Evolutionary conservation across 2,888 invertebrate species (phyloP).

Genomic region (Drosophila demipolita): DNA sequence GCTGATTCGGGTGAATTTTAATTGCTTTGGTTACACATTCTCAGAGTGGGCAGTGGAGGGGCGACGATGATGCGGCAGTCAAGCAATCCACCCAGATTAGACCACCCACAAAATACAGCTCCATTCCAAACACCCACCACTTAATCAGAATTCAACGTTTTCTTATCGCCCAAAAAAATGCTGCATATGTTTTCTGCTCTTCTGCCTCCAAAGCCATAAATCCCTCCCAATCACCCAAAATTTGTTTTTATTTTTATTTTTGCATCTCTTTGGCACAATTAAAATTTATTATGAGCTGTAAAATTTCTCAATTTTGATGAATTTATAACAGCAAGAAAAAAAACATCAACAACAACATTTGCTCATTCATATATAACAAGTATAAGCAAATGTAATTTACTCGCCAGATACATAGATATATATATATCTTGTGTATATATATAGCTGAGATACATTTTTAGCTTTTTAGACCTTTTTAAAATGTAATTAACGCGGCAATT

Average conservation of each 20-base stretch:
- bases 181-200: slow-evolving; percentile 36
- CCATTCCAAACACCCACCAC: slow-evolving; percentile 22
- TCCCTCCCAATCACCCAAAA: background rate
- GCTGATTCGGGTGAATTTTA: slow-evolving; percentile 49
- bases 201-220: slow-evolving; percentile 5
- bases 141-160: slow-evolving; percentile 48
- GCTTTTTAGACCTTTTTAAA: slow-evolving; percentile 41
- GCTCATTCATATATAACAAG: slow-evolving; percentile 1
- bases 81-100: background rate
- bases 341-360: slow-evolving; percentile 4
- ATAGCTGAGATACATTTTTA: slow-evolving; percentile 14
- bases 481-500: slow-evolving; percentile 46
- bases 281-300: slow-evolving; percentile 77
- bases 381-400: slow-evolving; percentile 41
- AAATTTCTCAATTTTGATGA: slow-evolving; percentile 76
- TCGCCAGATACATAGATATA: background rate
- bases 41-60: background rate
- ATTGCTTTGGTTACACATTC: slow-evolving; percentile 60
- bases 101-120: slow-evolving; percentile 7
- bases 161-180: slow-evolving; percentile 42
- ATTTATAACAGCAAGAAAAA: slow-evolving; percentile 61
- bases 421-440: slow-evolving; percentile 3
- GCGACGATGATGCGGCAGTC: slow-evolving; percentile 15
- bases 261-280: slow-evolving; percentile 66
- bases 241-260: slow-evolving; percentile 3